phyloP scores from a whole-genome alignment of 2,113 vertebrate species.

The Gymnorhina tibicen region DNA sequence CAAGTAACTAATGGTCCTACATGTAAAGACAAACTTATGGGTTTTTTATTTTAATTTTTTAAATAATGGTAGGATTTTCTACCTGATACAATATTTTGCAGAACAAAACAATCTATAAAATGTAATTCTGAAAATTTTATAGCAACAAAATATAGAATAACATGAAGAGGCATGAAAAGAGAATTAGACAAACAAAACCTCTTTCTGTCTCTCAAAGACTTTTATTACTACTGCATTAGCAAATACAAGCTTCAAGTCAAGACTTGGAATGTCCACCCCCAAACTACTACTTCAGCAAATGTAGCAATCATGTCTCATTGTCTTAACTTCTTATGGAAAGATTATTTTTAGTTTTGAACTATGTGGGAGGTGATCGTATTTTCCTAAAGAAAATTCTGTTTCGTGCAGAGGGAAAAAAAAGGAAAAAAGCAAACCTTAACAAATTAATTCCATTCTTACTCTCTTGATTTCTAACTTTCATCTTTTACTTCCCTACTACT shows the following conservation, averaged over 20 bases:
- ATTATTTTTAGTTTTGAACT: background rate
- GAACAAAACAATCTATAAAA: background rate
- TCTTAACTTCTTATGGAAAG: background rate
- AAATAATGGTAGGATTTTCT: background rate
- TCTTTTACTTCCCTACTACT: background rate
- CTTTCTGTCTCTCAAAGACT: background rate
- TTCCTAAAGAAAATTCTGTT: background rate
- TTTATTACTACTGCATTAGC: background rate
- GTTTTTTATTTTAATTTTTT: background rate
- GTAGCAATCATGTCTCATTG: background rate
- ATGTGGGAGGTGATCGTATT: fast-evolving
- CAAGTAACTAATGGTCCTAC: background rate
- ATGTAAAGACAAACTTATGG: background rate
- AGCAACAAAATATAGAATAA: background rate
- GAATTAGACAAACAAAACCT: background rate
- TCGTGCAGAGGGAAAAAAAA: background rate
- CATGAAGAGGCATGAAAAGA: background rate
- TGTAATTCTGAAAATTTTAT: background rate
- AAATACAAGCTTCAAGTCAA: background rate
- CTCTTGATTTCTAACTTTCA: background rate
- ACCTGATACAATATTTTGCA: background rate
- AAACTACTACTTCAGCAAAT: background rate
- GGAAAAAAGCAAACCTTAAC: background rate
- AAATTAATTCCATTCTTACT: background rate
- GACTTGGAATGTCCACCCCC: background rate